Percentiles rank a stretch among this genome's conserved stretches.
phyloP scores from a whole-genome alignment of 2,113 vertebrate genomes.

The Ciconia stormi region DNA sequence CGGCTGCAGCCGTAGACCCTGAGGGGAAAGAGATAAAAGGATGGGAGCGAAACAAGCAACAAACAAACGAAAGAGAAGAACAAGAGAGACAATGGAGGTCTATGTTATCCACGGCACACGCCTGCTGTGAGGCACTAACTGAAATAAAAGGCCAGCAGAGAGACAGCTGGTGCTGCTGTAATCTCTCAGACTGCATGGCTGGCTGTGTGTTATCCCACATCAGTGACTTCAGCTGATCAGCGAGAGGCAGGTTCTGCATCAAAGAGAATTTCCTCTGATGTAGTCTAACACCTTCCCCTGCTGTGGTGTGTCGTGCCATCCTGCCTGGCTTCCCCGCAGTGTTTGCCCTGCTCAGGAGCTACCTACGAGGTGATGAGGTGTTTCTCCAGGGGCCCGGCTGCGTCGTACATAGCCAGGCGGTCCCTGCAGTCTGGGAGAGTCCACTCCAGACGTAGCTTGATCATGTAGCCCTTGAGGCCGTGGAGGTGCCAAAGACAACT shows the following conservation, averaged over 20 bases:
- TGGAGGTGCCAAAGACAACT: constrained; percentile 92
- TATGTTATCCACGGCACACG: not conserved
- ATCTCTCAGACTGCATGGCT: not conserved
- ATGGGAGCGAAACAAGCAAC: not conserved
- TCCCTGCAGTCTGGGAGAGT: constrained; percentile 85
- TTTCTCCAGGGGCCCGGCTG: constrained; percentile 75
- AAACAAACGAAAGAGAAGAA: not conserved
- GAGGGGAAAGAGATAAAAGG: not conserved
- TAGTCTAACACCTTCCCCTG: constrained; percentile 15
- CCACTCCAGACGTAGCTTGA: constrained; percentile 89
- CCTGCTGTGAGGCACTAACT: not conserved
- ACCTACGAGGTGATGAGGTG: constrained; percentile 92
- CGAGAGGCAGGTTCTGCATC: not conserved
- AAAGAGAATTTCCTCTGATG: constrained; percentile 30
- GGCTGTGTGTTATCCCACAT: not conserved
- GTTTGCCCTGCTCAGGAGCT: not conserved
- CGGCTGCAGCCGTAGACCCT: constrained; percentile 90
- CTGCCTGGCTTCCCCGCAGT: not conserved
- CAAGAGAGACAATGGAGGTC: not conserved
- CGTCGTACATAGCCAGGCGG: constrained; percentile 85
- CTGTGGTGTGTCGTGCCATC: not conserved
- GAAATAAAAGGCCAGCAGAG: not conserved
- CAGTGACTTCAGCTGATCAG: not conserved
- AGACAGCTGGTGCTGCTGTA: not conserved
- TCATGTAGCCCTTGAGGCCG: constrained; percentile 75